Percentiles rank a stretch among this genome's conserved stretches.
Evolutionary conservation across 2,797 vertebrate species (phyloP).

Genomic region (Vireo griseus): DNA sequence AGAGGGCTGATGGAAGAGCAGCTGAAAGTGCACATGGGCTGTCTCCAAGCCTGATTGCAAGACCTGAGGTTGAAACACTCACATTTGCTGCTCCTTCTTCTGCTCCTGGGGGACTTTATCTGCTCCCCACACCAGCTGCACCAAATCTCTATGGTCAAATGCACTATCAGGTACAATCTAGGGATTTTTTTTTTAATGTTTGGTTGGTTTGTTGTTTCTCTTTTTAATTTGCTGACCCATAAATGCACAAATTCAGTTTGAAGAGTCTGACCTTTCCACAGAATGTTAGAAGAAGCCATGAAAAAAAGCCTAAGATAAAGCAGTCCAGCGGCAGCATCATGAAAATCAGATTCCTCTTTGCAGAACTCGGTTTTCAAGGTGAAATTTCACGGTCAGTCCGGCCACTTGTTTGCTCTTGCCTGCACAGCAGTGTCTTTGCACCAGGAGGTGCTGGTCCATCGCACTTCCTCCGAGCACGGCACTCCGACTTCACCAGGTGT

Average conservation of each 20-base stretch:
- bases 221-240: background rate
- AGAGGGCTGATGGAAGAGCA: slow-evolving; percentile 24
- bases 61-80: background rate
- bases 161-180: no score
- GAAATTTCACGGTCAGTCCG: background rate
- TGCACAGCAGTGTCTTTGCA: background rate
- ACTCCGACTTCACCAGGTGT: rapidly evolving
- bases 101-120: background rate
- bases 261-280: background rate
- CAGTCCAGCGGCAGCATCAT: background rate
- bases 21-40: background rate
- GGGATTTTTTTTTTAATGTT: background rate
- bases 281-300: background rate
- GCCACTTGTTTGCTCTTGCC: background rate
- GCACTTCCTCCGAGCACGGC: background rate
- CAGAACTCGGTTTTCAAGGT: background rate
- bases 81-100: background rate
- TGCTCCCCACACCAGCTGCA: background rate
- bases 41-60: background rate
- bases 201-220: no score
- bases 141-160: no score
- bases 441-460: background rate
- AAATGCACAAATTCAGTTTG: background rate
- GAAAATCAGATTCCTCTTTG: background rate
- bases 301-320: background rate